Conservation (phyloP, 1,140 invertebrate genomes). For the Plectrocnemia conspersa region DNA sequence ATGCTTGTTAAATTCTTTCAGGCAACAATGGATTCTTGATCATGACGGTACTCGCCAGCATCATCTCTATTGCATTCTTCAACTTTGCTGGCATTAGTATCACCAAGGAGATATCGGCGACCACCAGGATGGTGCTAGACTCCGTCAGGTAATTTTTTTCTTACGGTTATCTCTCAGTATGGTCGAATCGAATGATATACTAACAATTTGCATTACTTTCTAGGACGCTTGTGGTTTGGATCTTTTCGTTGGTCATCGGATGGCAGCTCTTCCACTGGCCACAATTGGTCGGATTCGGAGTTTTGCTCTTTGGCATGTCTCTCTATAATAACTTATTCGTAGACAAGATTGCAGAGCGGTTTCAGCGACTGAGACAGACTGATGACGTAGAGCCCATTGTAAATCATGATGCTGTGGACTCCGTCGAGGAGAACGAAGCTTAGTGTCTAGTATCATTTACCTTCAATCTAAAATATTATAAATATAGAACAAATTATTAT, state of each 20-base stretch:
- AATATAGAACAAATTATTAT: no score
- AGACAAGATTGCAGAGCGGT: conserved; percentile 4
- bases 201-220: background rate
- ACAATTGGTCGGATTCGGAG: conserved; percentile 71
- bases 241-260: conserved; percentile 64
- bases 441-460: no score
- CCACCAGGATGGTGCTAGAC: conserved; percentile 89
- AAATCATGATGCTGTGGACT: conserved; percentile 20
- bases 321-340: conserved; percentile 68
- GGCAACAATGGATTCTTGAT: conserved; percentile 46
- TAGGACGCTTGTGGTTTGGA: conserved; percentile 86
- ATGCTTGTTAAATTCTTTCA: conserved; percentile 34
- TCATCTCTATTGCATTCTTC: conserved; percentile 91
- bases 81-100: conserved; percentile 94
- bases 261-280: conserved; percentile 80
- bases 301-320: conserved; percentile 71
- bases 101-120: conserved; percentile 91
- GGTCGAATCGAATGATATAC: background rate
- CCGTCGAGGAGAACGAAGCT: background rate
- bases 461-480: no score
- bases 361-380: background rate
- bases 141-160: conserved; percentile 55
- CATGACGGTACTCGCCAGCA: conserved; percentile 63
- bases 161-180: conserved; percentile 8
- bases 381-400: conserved; percentile 19